Evolutionary conservation across 2,888 invertebrate genomes (phyloP).

Genomic region (Leptinotarsa tumamoca): DNA sequence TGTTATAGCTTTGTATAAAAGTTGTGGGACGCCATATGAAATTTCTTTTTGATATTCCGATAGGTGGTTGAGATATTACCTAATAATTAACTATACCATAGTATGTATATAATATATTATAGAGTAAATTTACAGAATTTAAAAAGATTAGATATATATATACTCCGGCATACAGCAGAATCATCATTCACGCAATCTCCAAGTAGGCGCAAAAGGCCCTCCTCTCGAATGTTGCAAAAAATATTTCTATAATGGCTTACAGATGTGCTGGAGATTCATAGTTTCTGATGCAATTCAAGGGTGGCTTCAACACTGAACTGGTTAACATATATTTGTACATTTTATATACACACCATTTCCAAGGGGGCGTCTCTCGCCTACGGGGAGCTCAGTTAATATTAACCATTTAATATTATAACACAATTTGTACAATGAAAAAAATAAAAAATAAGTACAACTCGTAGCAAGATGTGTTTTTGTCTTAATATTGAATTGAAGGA

Average conservation of each 20-base stretch:
- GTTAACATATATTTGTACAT: slow-evolving; percentile 58
- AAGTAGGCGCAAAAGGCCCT: slow-evolving; percentile 53
- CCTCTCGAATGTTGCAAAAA: slow-evolving; percentile 21
- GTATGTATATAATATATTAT: slow-evolving; percentile 66
- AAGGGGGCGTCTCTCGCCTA: slow-evolving; percentile 51
- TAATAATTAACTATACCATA: slow-evolving; percentile 65
- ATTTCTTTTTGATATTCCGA: slow-evolving; percentile 61
- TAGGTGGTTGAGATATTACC: slow-evolving; percentile 63
- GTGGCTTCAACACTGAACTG: slow-evolving; percentile 48
- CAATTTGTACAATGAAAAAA: slow-evolving; percentile 78
- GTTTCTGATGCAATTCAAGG: slow-evolving; percentile 48
- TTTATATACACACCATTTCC: slow-evolving; percentile 36
- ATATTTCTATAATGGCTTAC: slow-evolving; percentile 32
- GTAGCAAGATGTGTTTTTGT: slow-evolving; percentile 71
- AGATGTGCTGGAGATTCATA: slow-evolving; percentile 56
- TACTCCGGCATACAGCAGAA: slow-evolving; percentile 64
- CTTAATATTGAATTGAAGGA: slow-evolving; percentile 55
- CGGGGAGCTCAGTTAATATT: slow-evolving; percentile 58
- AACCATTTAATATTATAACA: slow-evolving; percentile 67
- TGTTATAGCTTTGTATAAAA: slow-evolving; percentile 62
- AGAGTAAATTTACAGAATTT: slow-evolving; percentile 68
- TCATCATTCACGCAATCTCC: slow-evolving; percentile 62
- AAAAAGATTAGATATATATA: slow-evolving; percentile 65
- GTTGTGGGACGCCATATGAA: slow-evolving; percentile 66
- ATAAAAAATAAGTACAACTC: slow-evolving; percentile 74